Evolutionary conservation across 2,888 invertebrate genomes (phyloP).

Genomic region (Anticlea derivata): DNA sequence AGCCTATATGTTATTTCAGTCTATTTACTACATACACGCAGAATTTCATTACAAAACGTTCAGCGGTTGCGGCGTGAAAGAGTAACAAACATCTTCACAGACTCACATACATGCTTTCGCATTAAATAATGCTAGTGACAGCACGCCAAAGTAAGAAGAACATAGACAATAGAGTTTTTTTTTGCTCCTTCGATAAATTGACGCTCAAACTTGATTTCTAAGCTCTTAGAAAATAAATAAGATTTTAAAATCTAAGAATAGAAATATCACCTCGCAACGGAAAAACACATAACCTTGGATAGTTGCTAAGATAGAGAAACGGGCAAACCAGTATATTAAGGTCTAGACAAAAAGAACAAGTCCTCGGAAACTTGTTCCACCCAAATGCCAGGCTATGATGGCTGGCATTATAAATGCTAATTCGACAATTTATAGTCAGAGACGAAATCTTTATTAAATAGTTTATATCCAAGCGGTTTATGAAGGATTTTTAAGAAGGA

Average conservation of each 20-base stretch:
- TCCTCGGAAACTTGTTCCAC: conserved; percentile 26
- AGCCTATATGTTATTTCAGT: no score
- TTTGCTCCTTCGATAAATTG: no score
- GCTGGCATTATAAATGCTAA: conserved; percentile 59
- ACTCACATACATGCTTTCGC: no score
- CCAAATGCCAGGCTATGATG: conserved; percentile 49
- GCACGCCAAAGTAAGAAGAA: no score
- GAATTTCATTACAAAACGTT: no score
- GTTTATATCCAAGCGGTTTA: conserved; percentile 15
- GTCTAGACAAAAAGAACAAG: conserved; percentile 22
- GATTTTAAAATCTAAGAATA: conserved; percentile 27
- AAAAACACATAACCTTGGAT: conserved; percentile 40
- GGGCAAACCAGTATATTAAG: conserved; percentile 38
- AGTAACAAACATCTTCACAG: no score
- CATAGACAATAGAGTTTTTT: no score
- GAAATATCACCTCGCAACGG: conserved; percentile 36
- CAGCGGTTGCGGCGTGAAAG: no score
- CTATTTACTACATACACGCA: no score
- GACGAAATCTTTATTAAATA: conserved; percentile 32
- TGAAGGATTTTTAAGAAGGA: not conserved
- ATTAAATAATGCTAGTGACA: no score
- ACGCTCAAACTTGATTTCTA: no score
- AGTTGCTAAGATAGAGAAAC: conserved; percentile 32
- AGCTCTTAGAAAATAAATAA: conserved; percentile 1
- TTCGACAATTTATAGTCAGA: conserved; percentile 46